Evolutionary conservation across 2,797 vertebrate genomes (phyloP), one percentile per base, ranked within the genome.

Genomic region (Hydrophis major): DNA sequence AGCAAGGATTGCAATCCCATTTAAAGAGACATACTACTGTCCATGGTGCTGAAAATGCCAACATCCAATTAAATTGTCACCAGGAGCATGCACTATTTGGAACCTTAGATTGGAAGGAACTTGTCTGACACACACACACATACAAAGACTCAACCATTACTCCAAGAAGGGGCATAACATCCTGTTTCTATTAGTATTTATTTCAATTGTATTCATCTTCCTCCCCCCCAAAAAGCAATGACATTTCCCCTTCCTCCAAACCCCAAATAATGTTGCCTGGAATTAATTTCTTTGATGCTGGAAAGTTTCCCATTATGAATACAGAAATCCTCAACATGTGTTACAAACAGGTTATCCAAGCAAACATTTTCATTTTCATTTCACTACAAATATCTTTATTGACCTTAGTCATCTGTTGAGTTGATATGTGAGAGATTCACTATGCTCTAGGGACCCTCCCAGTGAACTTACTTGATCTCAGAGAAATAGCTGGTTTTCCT

Each of bases 31-130:
- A 0, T 20, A 89, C n/a, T 88, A 95, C 97, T 98, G 96, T 98
- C 97, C 97, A 87, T 89, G 97, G 98, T 98, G 94, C 97, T 98
- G 96, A 97, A 97, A 90, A 89, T 28, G 74, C 42, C 66, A 53
- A 63, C 0, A 60, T 5, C 25, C 28, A 87, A 91, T 87, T 4
- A 53, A 50, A 37, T 78, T n/a, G 32, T 42, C 55, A 10, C 50
- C 3, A 14, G 55, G 14, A 93, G 90, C 66, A 42, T 57, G 37
- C 55, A 13, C 32, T 7, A 42, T 87, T 56, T 90, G 78, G 74
- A 88, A 83, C n/a, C 42, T 50, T 14, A 63, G 66, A 6, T 37
- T 28, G 28, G 1, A 94, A 66, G 28, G 59, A 86, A 50, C 4
- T 3, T 57, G 20, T 47, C 66, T 57, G 66, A 60, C 6, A 86